Base-by-base conservation (phyloP, 2,797 vertebrate genomes). In the Rhinella marina region DNA sequence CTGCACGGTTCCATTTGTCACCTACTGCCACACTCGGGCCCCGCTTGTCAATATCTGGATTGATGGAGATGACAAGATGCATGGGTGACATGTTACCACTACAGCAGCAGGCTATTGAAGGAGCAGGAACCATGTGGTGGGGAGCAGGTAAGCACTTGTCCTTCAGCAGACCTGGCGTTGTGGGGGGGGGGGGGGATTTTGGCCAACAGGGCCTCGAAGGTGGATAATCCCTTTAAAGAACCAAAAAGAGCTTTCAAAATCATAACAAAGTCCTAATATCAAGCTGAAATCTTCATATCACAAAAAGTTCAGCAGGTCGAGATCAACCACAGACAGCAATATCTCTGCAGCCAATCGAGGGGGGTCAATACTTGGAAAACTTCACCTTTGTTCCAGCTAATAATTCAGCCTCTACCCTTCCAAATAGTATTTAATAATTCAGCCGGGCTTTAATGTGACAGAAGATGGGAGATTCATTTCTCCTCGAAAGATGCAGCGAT, bases 321-420 rank as follows among this genome's bases (percentile, higher is more conserved):
- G 59, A 64, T 50, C 52, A 82, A 17, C 16, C 2, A 23, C 1
- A 23, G 17, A 68, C 19, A 25, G 81, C 23, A 29, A 25, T 11
- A 52, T 82, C 62, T 52, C 21, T 50, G 57, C 29, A 13, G 80
- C 8, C 1, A 7, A 54, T 81, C 19, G 4, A 54, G 62, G 25
- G 12, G 61, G 32, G 50, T 82, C 80, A 81, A 81, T 62, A 64
- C 61, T 17, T 64, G 41, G 52, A 81, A 66, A 66, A 81, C 21
- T 7, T 81, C 12, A 52, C 62, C 16, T 27, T 13, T 64, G 80
- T 81, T 52, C 14, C 62, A 29, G 64, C 29, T 48, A 14, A 48
- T 52, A 48, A 50, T 48, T 23, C n/a, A 50, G 32, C 80, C n/a
- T 41, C 80, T 17, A 13, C 57, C 78, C 19, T 32, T 64, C 16